These are phyloP conservation scores for Myocastor coypus DNA, from an alignment of 2,113 vertebrate genomes.

Conservation along the genomic window DNA sequence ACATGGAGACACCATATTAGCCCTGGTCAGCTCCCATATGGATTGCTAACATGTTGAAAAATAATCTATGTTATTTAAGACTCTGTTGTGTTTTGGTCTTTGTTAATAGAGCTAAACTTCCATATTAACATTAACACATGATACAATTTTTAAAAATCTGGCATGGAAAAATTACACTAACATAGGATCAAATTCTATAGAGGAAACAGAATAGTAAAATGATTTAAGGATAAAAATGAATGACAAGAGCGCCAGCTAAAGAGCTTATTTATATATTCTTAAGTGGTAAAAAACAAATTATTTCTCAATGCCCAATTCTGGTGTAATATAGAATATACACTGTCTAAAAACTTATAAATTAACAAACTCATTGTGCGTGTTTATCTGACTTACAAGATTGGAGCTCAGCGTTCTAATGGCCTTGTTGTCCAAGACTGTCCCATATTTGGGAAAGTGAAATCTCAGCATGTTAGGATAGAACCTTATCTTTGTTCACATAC, in stretches of 20 bases:
- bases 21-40: not conserved
- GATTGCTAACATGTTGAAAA: not conserved
- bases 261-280: not conserved
- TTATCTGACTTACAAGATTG: not conserved
- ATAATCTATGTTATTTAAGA: not conserved
- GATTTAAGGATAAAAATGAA: slow-evolving; percentile 41
- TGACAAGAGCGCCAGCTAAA: not conserved
- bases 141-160: slow-evolving; percentile 5
- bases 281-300: not conserved
- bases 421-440: not conserved
- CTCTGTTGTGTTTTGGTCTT: not conserved
- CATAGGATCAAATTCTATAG: not conserved
- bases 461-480: not conserved
- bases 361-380: not conserved
- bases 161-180: not conserved
- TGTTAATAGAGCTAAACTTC: not conserved
- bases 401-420: not conserved
- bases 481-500: not conserved
- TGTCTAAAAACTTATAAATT: not conserved
- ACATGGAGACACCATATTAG: not conserved
- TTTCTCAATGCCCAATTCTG: not conserved
- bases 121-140: not conserved
- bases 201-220: not conserved
- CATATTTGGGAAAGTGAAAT: not conserved
- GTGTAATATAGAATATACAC: not conserved